Base-by-base conservation (phyloP, 2,888 invertebrate species). In the Pollenia amentaria region DNA sequence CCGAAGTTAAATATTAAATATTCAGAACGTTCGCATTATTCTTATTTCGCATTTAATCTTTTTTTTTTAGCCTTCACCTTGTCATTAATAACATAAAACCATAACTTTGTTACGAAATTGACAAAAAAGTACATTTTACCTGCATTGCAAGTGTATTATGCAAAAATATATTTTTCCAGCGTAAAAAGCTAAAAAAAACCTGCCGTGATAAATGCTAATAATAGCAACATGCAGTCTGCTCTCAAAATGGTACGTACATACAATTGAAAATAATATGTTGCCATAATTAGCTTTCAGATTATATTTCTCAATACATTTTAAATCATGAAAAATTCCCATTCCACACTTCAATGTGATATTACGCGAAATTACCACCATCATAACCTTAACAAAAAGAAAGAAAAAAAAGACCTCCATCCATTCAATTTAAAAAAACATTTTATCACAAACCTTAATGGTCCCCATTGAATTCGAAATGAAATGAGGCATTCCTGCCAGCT, bases 401-500 rank as follows among this genome's bases (percentile, higher is more conserved):
- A 29, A 29, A 29, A 29, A 29, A 29, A 29, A 29, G 29, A 4
- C 29, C 29, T 29, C 29, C 29, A 29, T 16, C 29, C 57, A 53
- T 16, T 44, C 44, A 64, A 65, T 21, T 57, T 62, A 9, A 48
- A 29, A n/a, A 29, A 84, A 73, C 57, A 73, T 72, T 84, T 84
- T 72, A 78, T 84, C 64, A 67, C 72, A 84, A 72, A 48, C 72
- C 12, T 55, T 55, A 84, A 72, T 84, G 42, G 64, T 72, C 78
- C 78, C 84, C 72, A 73, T 65, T 65, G 84, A 84, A 65, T 84
- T 78, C 65, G 18, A 67, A 65, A 75, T 42, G 57, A 75, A 57
- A 69, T 48, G 29, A 29, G 6, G 29, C 44, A 73, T 73, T 72
- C 44, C 64, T 46, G 14, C 12, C 42, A 60, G 18, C 51, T 29